Evolutionary conservation across 92 coral and sea anemone genomes (phyloP).

Genomic region (Parazoanthus swiftii): DNA sequence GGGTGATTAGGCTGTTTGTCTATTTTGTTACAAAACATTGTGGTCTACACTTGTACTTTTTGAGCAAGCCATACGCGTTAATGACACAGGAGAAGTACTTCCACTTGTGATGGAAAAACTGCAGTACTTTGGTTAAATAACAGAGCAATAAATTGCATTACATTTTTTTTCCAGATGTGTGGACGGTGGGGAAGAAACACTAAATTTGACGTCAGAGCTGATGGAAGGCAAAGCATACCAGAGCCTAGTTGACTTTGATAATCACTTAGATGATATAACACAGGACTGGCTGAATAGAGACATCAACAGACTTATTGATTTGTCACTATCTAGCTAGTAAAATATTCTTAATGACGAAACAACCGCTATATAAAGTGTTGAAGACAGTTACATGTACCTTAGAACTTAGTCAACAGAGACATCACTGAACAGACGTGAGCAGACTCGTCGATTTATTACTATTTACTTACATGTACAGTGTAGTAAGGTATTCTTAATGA

Average conservation of each 20-base stretch:
- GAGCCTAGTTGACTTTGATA: conserved; percentile 97
- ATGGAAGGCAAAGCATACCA: conserved; percentile 96
- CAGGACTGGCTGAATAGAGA: conserved; percentile 97
- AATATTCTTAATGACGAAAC: background rate
- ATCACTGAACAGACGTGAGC: background rate
- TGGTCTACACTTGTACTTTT: no score
- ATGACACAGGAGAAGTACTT: no score
- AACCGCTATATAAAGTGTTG: no score
- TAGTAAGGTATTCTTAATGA: no score
- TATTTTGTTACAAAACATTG: no score
- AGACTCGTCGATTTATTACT: no score
- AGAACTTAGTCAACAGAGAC: background rate
- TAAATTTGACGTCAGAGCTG: conserved; percentile 83
- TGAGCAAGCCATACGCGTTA: no score
- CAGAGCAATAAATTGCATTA: background rate
- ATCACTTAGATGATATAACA: conserved; percentile 92
- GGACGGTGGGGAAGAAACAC: conserved; percentile 93
- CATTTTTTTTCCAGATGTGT: conserved; percentile 59
- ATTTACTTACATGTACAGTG: no score
- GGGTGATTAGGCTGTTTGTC: no score
- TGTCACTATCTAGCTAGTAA: background rate
- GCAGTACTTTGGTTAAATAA: no score
- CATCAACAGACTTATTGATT: no score
- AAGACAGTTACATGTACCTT: background rate
- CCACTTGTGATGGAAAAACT: background rate